These are phyloP conservation scores for Typhlichthys subterraneus DNA, from an alignment of 2,797 vertebrate species.

Conservation along the genomic window DNA sequence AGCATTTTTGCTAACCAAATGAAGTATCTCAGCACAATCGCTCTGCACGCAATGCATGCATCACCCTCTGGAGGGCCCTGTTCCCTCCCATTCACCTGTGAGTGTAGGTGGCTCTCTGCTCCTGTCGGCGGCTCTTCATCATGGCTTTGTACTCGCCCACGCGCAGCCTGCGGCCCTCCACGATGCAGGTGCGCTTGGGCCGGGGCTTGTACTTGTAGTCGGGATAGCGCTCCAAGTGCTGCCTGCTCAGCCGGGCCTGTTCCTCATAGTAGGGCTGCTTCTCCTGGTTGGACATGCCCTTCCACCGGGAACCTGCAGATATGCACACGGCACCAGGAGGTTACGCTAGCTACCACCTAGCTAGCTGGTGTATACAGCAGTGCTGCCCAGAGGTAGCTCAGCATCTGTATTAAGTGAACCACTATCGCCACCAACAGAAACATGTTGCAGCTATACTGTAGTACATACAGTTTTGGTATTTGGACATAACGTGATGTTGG, in stretches of 20 bases:
- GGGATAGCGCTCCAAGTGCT: conserved; percentile 96
- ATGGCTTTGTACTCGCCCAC: conserved; percentile 98
- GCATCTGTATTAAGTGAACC: background rate
- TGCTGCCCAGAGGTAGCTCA: too few species aligned
- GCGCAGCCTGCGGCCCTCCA: conserved; percentile 91
- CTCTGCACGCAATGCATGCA: background rate
- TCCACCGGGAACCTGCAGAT: conserved; percentile 90
- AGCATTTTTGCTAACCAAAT: too few species aligned
- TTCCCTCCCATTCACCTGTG: conserved; percentile 61
- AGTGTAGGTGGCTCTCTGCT: conserved; percentile 80
- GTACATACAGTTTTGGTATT: too few species aligned
- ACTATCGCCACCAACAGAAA: too few species aligned
- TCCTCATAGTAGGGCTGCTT: conserved; percentile 98
- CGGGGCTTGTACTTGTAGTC: conserved; percentile 98
- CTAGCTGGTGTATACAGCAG: too few species aligned
- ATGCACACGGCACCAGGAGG: conserved; percentile 7
- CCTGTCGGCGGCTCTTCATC: conserved; percentile 95
- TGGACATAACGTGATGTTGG: too few species aligned
- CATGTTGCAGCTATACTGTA: too few species aligned
- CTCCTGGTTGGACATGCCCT: conserved; percentile 97
- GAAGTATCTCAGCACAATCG: too few species aligned
- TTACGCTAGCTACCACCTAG: background rate
- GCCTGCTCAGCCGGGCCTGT: conserved; percentile 93
- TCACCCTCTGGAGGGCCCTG: background rate
- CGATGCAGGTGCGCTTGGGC: conserved; percentile 97